Base-by-base conservation (phyloP, 2,113 vertebrate genomes). In the Rhinoderma darwinii region DNA sequence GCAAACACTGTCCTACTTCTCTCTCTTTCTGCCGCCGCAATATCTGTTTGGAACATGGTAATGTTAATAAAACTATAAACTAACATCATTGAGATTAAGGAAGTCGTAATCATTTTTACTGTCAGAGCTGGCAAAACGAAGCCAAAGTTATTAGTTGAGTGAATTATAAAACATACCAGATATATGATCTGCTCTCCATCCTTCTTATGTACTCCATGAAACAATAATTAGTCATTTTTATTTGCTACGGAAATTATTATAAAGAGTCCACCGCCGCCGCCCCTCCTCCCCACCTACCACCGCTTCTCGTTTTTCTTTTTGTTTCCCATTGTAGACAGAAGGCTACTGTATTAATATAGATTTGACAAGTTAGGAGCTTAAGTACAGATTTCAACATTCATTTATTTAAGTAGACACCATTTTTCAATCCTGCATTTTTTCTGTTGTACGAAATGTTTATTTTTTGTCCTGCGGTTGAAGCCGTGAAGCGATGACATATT, bases 1-100 rank as follows among this genome's bases (percentile, higher is more conserved):
- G 94, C 92, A 93, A 91, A 93, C 92, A 84, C 90, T 94, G 94
- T 92, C 93, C 95, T 94, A 94, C 91, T 94, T 96, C 93, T 93
- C 86, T 39, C 87, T 95, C 93, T 93, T 85, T 37, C 87, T 92
- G 68, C 68, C 68, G 77, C 91, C 90, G 78, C 78, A 91, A 88
- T 94, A 90, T 94, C 92, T 94, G 89, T 93, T 94, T 92, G 94
- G 91, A 90, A 89, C 91, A 91, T 89, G 91, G 68, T 89, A 88
- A 90, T 91, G 93, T 91, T 88, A 74, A 88, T 76, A 89, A 90
- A 92, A 90, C 79, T 92, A 89, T 94, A 90, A 93, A 92, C 92
- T 93, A 92, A 87, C 90, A 91, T 93, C 41, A 76, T 86, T 92
- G 91, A 94, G 93, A 93, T 92, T 94, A 93, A 93, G 91, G 89